Evolutionary conservation across 2,888 invertebrate species (phyloP), one percentile per base, ranked within the genome.

Genomic region (Tiphia femorata): DNA sequence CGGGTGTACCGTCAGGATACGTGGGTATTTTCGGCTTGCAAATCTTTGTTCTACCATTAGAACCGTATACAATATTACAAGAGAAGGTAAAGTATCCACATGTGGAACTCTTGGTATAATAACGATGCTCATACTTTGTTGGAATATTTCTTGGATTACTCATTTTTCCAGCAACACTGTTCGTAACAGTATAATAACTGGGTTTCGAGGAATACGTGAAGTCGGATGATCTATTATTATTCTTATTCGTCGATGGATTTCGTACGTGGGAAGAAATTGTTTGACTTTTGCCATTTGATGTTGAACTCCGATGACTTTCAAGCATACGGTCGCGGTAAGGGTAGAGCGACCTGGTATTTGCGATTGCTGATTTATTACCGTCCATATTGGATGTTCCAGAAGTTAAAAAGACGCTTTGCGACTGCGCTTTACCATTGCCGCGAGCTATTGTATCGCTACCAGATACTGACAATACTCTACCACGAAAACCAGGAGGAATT

Each of bases 1-100:
- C 88, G 5, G 90, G 90, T 10, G 88, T 87, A 10, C 92, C 92
- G 76, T 94, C 93, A 12, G 92, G 89, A 78, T 92, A 91, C 1
- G 89, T 88, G 38, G 92, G 92, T 44, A 91, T 87, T 82, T 92
- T 93, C 0, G 94, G 94, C 70, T 90, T 90, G 78, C 94, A 95
- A 51, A 94, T 90, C 82, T 92, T 93, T 67, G 91, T 92, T 67
- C 90, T 88, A 10, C 92, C 92, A 76, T 92, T 91, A 0, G 90
- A 88, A 8, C 92, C 91, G 70, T 91, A 90, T 0, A 92, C 92
- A 77, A 92, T 90, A 44, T 93, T 92, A 77, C 94, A 94, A 0
- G 92, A 91, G 80, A 94, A 94, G 1, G 94, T 93, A 69, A 94
- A 94, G 77, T 93, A 93, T 6, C 94, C 94, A 79, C 94, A 95